Evolutionary conservation across 2,888 invertebrate species (phyloP).

Genomic region (Lucinisca nassula): DNA sequence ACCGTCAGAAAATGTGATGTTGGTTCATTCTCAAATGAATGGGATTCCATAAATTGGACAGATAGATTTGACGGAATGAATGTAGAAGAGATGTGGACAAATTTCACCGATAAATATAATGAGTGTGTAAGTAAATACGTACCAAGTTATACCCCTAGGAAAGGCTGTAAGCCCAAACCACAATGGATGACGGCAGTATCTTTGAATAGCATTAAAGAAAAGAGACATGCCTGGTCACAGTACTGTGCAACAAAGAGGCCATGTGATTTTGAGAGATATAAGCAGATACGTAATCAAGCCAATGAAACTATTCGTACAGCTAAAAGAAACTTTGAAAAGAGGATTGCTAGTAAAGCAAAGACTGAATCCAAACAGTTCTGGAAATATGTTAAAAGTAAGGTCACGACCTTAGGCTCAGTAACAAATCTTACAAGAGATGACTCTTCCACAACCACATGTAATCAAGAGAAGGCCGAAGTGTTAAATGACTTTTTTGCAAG

Average conservation of each 20-base stretch:
- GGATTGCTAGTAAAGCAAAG: constrained; percentile 3
- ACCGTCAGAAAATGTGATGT: constrained; percentile 21
- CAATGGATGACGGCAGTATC: constrained; percentile 18
- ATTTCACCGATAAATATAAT: constrained; percentile 13
- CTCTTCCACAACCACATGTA: background rate
- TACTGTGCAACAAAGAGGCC: background rate
- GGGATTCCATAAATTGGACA: constrained; percentile 8
- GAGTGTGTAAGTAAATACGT: constrained; percentile 28
- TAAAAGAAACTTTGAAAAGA: constrained; percentile 11
- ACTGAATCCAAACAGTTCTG: constrained; percentile 22
- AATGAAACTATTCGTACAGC: constrained; percentile 13
- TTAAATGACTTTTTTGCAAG: too few relatives aligned
- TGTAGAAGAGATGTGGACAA: constrained; percentile 25
- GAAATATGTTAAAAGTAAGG: constrained; percentile 24
- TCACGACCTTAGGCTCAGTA: background rate
- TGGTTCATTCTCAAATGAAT: background rate
- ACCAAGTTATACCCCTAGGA: background rate
- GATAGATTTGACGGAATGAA: background rate
- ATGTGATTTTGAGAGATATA: constrained; percentile 23
- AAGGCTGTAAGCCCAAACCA: constrained; percentile 33
- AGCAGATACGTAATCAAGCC: background rate
- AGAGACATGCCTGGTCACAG: constrained; percentile 24
- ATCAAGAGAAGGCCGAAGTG: constrained; percentile 34
- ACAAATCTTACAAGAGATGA: constrained; percentile 10
- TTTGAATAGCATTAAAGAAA: constrained; percentile 25